These are phyloP conservation scores for Hydriomena furcata DNA, from an alignment of 2,888 invertebrate genomes.

Conservation along the genomic window DNA sequence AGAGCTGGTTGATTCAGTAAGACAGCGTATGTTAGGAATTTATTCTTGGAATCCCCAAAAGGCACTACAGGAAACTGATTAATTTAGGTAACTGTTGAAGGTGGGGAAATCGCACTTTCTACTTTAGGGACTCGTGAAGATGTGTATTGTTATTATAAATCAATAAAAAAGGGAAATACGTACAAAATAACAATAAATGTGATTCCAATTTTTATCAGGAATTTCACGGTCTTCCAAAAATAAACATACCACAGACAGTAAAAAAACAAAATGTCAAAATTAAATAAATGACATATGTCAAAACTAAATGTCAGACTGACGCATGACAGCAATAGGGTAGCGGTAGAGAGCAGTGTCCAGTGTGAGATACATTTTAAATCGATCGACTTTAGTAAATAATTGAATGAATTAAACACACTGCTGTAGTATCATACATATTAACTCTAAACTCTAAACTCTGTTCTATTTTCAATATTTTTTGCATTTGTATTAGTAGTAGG, in stretches of 20 bases:
- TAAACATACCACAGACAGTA: conserved; percentile 46
- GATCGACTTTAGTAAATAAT: too few species aligned
- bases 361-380: too few species aligned
- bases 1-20: conserved; percentile 5
- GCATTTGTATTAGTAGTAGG: too few species aligned
- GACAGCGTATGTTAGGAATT: conserved; percentile 26
- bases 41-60: conserved; percentile 39
- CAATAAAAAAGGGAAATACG: conserved; percentile 32
- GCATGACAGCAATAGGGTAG: too few species aligned
- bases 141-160: not conserved
- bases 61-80: conserved; percentile 38
- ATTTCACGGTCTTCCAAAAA: conserved; percentile 58
- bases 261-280: not conserved
- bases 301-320: too few species aligned
- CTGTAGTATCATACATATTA: too few species aligned
- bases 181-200: conserved; percentile 39
- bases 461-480: too few species aligned
- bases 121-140: not conserved
- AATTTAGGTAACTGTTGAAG: conserved; percentile 16
- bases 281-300: too few species aligned
- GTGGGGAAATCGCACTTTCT: not conserved
- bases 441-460: too few species aligned
- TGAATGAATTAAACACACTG: too few species aligned
- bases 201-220: conserved; percentile 29
- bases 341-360: too few species aligned